These are phyloP conservation scores for Pangasius larnaudii DNA, from an alignment of 2,797 vertebrate species.

Conservation along the genomic window DNA sequence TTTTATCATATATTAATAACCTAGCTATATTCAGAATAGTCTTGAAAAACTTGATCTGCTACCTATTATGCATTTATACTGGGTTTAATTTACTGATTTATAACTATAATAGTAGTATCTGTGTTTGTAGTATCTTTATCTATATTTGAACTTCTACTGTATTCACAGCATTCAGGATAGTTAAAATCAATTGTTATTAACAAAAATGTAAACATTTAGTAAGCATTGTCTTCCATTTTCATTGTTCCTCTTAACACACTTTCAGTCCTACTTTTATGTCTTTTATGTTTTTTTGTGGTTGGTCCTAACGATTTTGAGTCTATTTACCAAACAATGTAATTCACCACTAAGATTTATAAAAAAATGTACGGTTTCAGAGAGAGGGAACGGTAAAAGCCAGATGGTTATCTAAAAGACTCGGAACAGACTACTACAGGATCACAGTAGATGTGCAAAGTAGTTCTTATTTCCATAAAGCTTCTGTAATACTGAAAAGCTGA, in stretches of 20 bases:
- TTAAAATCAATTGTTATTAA: neutral
- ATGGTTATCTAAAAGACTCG: neutral
- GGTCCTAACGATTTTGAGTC: neutral
- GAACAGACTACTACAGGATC: neutral
- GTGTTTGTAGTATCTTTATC: neutral
- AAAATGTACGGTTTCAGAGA: neutral
- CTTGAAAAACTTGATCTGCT: neutral
- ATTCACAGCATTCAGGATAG: neutral
- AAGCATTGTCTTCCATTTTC: neutral
- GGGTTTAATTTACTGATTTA: neutral
- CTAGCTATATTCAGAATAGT: neutral
- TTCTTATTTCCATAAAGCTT: neutral
- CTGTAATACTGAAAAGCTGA: neutral
- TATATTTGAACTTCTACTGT: neutral
- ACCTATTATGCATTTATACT: neutral
- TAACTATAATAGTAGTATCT: neutral
- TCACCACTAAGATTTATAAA: neutral
- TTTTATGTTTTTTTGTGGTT: neutral
- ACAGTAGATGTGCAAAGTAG: too few relatives aligned
- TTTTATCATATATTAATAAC: neutral
- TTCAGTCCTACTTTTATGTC: neutral
- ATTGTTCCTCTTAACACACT: neutral
- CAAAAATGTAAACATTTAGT: neutral
- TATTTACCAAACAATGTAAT: neutral
- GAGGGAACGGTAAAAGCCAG: neutral